Evolutionary conservation across 2,888 invertebrate species (phyloP).

Genomic region (Amphipoea oculea): DNA sequence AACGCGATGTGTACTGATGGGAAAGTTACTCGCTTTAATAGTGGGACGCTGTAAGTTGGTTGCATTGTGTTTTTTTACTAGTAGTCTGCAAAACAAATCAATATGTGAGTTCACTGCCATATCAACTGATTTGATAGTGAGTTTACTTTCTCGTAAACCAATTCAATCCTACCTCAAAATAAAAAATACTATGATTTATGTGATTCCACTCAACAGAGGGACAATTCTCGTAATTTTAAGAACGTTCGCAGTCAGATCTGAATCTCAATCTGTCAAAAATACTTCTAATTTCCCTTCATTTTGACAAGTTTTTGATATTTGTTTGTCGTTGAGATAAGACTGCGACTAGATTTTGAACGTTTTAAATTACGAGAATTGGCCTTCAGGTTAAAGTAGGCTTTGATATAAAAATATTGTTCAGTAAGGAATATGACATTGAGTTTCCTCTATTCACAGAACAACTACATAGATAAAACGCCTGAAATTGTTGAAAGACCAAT

Average conservation of each 20-base stretch:
- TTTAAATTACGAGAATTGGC: no score
- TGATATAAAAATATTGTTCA: neutral
- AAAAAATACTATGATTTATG: neutral
- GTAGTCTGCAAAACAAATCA: neutral
- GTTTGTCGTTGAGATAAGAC: no score
- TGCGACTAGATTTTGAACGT: no score
- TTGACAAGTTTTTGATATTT: no score
- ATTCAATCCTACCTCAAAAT: neutral
- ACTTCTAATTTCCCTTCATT: no score
- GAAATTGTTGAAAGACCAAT: neutral
- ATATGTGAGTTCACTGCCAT: neutral
- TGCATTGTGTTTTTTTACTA: neutral
- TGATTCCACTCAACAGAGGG: neutral
- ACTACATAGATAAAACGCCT: neutral
- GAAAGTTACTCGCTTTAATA: slow-evolving; percentile 55
- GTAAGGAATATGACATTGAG: no score
- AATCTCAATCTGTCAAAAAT: no score
- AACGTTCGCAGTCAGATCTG: no score
- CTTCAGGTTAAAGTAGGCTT: neutral
- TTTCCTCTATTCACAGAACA: neutral
- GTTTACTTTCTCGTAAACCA: neutral
- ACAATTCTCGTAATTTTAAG: no score
- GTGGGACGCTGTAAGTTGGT: slow-evolving; percentile 3
- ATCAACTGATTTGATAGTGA: neutral
- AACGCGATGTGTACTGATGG: slow-evolving; percentile 46